Evolutionary conservation across 2,113 vertebrate species (phyloP), one percentile per base, ranked within the genome.

Genomic region (Microcebus ravelobensis): DNA sequence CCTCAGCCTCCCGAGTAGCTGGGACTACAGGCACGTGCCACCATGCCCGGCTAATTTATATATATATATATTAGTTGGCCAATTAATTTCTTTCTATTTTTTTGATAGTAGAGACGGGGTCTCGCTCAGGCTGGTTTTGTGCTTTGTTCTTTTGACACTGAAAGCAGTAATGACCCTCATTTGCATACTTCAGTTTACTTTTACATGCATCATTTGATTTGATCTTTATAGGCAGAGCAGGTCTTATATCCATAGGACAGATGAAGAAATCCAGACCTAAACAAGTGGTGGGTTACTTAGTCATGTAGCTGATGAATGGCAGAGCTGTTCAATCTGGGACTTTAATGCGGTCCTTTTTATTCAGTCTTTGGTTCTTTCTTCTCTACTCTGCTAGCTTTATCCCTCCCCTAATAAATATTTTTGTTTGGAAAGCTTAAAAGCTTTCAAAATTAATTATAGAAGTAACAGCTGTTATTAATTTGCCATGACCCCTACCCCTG

Each of bases 391-490:
- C 50, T 17, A 50, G 27, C 8, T 76, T 57, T 70, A 27, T 52
- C 52, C 57, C 2, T 83, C 61, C 13, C 25, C 21, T 82, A 71
- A 79, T 42, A 84, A 82, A 52, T 79, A 55, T 45, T 83, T 93
- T 59, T 95, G 36, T 91, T 94, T 83, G 48, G 84, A 81, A 63
- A 74, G 50, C 65, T 87, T 87, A 77, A 84, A 94, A 90, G 50
- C 61, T 88, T 8, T 97, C 61, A 71, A n/a, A 70, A 91, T 90
- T 88, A 80, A 52, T 71, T 91, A 61, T 39, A 42, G 84, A 90
- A 55, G 18, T 65, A 82, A 87, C 59, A 74, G 31, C n/a, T 63
- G 39, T 65, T 59, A 68, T 10, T 89, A 67, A 55, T 71, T 77
- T 93, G 36, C 29, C 23, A 18, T 48, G 31, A n/a, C 25, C 45